Conservation (phyloP, 2,888 invertebrate genomes). For the Brachyptera putata region DNA sequence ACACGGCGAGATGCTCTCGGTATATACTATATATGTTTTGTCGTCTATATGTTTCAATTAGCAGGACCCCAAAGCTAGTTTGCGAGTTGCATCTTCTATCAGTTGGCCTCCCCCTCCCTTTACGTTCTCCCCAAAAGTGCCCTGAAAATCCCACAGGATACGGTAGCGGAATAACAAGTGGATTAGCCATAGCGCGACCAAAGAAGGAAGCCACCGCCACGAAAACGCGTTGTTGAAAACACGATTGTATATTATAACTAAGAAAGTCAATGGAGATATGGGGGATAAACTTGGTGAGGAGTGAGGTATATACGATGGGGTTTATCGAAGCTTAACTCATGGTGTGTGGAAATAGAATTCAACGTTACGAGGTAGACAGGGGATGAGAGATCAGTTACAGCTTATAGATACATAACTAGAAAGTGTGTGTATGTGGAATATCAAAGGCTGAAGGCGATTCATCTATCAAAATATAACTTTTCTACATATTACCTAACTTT, state of each 20-base stretch:
- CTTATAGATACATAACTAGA: too few relatives aligned
- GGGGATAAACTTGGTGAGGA: background rate
- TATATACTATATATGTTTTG: too few relatives aligned
- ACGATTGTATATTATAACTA: background rate
- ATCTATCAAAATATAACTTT: too few relatives aligned
- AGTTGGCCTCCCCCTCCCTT: background rate
- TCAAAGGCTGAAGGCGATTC: too few relatives aligned
- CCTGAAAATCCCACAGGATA: slow-evolving; percentile 25
- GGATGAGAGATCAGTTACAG: slow-evolving; percentile 3
- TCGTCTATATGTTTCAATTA: slow-evolving; percentile 26
- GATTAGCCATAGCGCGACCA: slow-evolving; percentile 27
- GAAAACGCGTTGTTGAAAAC: slow-evolving; percentile 4
- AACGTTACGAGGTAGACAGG: background rate
- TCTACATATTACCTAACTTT: too few relatives aligned
- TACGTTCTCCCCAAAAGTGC: slow-evolving; percentile 6
- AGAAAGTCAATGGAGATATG: slow-evolving; percentile 7
- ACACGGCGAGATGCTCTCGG: background rate
- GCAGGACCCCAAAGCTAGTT: slow-evolving; percentile 1
- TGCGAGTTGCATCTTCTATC: slow-evolving; percentile 2
- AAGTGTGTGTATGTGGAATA: too few relatives aligned
- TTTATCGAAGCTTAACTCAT: background rate
- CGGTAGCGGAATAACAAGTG: slow-evolving; percentile 27
- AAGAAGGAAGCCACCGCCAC: background rate
- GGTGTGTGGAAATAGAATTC: slow-evolving; percentile 14
- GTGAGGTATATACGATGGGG: background rate